Conservation (phyloP, 2,888 invertebrate genomes). For the Tanypteryx hageni region DNA sequence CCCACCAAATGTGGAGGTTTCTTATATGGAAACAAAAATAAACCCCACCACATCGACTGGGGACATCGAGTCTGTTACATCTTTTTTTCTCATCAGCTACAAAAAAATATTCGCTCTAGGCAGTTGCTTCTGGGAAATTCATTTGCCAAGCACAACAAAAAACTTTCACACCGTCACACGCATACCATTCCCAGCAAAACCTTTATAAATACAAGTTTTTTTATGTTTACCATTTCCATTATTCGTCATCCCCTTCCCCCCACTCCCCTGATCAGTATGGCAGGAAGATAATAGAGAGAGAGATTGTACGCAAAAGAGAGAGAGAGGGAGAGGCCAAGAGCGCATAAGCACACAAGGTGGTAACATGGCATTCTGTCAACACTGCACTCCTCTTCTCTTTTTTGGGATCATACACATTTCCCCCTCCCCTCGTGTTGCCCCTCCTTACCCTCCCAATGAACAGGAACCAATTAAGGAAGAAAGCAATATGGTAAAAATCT, state of each 20-base stretch:
- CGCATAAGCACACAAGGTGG: background rate
- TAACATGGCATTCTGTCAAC: conserved; percentile 23
- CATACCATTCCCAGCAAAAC: conserved; percentile 46
- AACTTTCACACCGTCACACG: conserved; percentile 36
- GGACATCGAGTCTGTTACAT: conserved; percentile 1
- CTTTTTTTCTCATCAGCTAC: conserved; percentile 36
- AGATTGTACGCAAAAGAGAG: conserved; percentile 18
- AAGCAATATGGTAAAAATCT: conserved; percentile 57
- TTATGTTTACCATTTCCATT: background rate
- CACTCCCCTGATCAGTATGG: conserved; percentile 48
- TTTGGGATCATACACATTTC: background rate
- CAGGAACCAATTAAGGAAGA: conserved; percentile 62
- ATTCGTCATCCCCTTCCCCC: background rate
- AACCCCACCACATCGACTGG: conserved; percentile 50
- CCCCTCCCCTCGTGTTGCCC: background rate
- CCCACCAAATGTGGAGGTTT: conserved; percentile 25
- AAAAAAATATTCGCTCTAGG: conserved; percentile 62
- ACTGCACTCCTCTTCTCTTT: background rate
- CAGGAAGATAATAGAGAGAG: conserved; percentile 43
- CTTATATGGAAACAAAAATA: conserved; percentile 48
- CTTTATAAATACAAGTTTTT: conserved; percentile 51
- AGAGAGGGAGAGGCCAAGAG: background rate
- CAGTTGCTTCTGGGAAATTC: conserved; percentile 42
- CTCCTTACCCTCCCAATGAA: background rate
- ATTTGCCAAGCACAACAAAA: conserved; percentile 45